phyloP scores from a whole-genome alignment of 2,888 invertebrate species.

The Drosophila nigricruria region DNA sequence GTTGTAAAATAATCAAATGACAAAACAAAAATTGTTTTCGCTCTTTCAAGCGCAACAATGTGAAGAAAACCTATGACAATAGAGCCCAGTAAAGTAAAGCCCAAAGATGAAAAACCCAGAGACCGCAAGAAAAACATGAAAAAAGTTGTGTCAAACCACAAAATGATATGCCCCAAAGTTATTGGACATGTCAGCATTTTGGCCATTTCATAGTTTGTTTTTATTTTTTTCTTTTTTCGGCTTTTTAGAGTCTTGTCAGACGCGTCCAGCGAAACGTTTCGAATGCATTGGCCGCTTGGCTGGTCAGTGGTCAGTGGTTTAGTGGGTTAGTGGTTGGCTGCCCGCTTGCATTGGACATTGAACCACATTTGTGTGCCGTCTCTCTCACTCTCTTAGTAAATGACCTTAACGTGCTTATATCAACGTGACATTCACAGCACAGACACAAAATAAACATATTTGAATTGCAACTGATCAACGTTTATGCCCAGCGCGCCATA shows the following conservation, averaged over 20 bases:
- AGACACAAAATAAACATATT: slow-evolving; percentile 36
- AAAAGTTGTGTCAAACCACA: slow-evolving; percentile 25
- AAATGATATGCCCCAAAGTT: slow-evolving; percentile 57
- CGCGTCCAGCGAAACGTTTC: slow-evolving; percentile 66
- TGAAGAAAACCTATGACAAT: slow-evolving; percentile 48
- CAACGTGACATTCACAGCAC: slow-evolving; percentile 68
- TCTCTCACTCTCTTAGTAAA: slow-evolving; percentile 18
- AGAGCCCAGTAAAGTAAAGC: slow-evolving; percentile 16
- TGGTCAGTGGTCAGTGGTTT: slow-evolving; percentile 28
- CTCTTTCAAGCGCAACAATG: slow-evolving; percentile 66
- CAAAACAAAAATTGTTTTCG: slow-evolving; percentile 37
- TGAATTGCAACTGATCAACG: slow-evolving; percentile 41
- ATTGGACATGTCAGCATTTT: slow-evolving; percentile 48
- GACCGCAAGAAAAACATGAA: slow-evolving; percentile 10
- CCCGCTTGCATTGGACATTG: slow-evolving; percentile 68
- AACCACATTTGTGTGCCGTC: slow-evolving; percentile 66
- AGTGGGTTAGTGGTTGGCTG: slow-evolving; percentile 35
- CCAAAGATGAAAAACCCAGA: slow-evolving; percentile 8
- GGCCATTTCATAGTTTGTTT: slow-evolving; percentile 19
- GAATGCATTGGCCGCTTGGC: slow-evolving; percentile 53
- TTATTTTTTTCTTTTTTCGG: background rate
- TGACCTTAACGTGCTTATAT: slow-evolving; percentile 65
- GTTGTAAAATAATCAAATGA: slow-evolving; percentile 26
- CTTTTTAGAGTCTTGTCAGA: slow-evolving; percentile 36
- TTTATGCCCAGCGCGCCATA: slow-evolving; percentile 19